phyloP scores from a whole-genome alignment of 2,113 vertebrate species.

The Cochlearius cochlearius region DNA sequence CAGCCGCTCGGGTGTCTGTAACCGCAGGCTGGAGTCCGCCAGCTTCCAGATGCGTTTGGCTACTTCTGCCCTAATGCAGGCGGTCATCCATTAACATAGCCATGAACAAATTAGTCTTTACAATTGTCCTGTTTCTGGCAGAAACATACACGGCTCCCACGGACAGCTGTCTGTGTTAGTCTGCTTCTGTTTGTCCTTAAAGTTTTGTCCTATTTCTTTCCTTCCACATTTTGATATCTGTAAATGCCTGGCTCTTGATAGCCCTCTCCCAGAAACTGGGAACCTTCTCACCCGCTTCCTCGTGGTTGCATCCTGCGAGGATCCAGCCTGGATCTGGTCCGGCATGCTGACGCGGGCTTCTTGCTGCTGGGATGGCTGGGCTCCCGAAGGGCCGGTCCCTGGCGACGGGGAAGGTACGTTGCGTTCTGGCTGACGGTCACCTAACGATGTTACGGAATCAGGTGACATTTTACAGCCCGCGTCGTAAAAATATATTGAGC shows the following conservation, averaged over 20 bases:
- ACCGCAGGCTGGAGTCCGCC: not conserved
- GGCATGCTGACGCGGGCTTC: not conserved
- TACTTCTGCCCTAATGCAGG: not conserved
- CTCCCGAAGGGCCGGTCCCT: not conserved
- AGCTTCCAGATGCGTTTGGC: not conserved
- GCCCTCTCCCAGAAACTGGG: not conserved
- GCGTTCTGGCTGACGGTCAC: not conserved
- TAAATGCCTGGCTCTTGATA: not conserved
- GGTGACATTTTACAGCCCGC: not conserved
- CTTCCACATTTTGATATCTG: fast-evolving
- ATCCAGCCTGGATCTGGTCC: not conserved
- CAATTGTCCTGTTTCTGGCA: not conserved
- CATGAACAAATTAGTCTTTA: not conserved
- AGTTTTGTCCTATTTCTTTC: not conserved
- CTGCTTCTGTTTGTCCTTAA: not conserved
- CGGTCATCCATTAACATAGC: not conserved
- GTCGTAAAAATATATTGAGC: not conserved
- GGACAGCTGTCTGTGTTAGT: too few species aligned
- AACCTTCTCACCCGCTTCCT: not conserved
- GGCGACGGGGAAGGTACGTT: fast-evolving
- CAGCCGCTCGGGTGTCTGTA: not conserved
- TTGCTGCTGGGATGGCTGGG: not conserved
- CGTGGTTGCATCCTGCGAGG: not conserved
- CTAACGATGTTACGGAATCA: not conserved
- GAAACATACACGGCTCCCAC: not conserved